A percentile compares a stretch with the other conserved stretches of the same genome.
Evolutionary conservation across 1,140 invertebrate species (phyloP).

Genomic region (Atta texana): DNA sequence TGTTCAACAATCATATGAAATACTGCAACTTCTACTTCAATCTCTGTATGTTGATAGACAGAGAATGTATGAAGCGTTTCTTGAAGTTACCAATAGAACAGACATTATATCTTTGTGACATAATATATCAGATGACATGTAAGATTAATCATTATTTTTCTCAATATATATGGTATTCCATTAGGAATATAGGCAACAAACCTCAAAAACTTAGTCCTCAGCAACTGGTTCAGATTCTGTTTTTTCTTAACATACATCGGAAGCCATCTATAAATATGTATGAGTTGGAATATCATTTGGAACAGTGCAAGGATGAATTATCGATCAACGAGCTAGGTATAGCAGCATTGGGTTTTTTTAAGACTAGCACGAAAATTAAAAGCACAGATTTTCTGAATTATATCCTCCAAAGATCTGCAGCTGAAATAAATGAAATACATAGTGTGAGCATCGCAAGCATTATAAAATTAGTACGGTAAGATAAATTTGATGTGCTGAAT

Average conservation of each 20-base stretch:
- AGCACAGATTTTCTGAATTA: slow-evolving; percentile 81
- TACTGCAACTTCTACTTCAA: background rate
- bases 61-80: slow-evolving; percentile 1
- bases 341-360: slow-evolving; percentile 88
- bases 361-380: slow-evolving; percentile 87
- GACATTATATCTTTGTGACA: slow-evolving; percentile 40
- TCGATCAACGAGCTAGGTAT: slow-evolving; percentile 87
- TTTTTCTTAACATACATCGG: slow-evolving; percentile 85
- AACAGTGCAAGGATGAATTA: slow-evolving; percentile 84
- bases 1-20: background rate
- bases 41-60: background rate
- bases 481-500: background rate
- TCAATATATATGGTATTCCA: slow-evolving; percentile 83
- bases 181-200: slow-evolving; percentile 85
- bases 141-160: slow-evolving; percentile 27
- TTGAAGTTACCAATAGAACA: background rate
- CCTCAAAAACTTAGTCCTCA: slow-evolving; percentile 82
- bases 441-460: slow-evolving; percentile 86
- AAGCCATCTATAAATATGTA: slow-evolving; percentile 85
- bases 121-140: background rate
- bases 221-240: slow-evolving; percentile 87
- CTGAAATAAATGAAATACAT: slow-evolving; percentile 82
- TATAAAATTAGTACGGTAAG: slow-evolving; percentile 86
- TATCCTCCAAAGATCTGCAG: slow-evolving; percentile 82
- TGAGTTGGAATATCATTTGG: slow-evolving; percentile 86